Evolutionary conservation across 2,888 invertebrate genomes (phyloP), one percentile per base, ranked within the genome.

Genomic region (Willowsia nigromaculata): DNA sequence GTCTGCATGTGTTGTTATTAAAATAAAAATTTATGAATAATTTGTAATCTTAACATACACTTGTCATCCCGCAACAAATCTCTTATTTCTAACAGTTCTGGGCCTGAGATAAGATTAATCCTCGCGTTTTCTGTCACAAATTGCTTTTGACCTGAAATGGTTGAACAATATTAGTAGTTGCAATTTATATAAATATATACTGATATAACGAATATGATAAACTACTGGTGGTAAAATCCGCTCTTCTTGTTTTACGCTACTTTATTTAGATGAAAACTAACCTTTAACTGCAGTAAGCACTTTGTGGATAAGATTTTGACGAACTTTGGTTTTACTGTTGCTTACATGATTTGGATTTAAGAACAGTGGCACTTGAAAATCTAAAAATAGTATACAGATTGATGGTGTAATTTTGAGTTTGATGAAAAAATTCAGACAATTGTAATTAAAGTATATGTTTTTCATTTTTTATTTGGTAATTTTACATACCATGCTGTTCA

Each of bases 21-120:
- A 71, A 71, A 18, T n/a, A n/a, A 37, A 22, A 65, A 47, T 40
- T n/a, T n/a, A n/a, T n/a, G n/a, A n/a, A n/a, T n/a, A n/a, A n/a
- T n/a, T n/a, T n/a, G n/a, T n/a, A n/a, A n/a, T n/a, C 4, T 50
- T 33, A 47, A 22, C 74, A 25, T 85, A 85, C 85, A 85, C 33
- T 59, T 37, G 30, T 85, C 62, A 6, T 62, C 85, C 22, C 78
- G 25, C 9, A 85, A 33, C 25, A 47, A 6, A 56, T 85, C 85
- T 27, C 30, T 25, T 9, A 50, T 47, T 50, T 15, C 76, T 6
- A 50, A 25, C 43, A 74, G n/a, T 50, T 76, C 50, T 50, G 76
- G 50, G 47, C 27, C 30, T n/a, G 50, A 15, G 27, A 76, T 76
- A 11, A 76, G 15, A 27, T 15, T 76, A 27, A 50, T 53, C 5